Conservation (phyloP, 2,113 vertebrate species). For the Heterocephalus glaber region DNA sequence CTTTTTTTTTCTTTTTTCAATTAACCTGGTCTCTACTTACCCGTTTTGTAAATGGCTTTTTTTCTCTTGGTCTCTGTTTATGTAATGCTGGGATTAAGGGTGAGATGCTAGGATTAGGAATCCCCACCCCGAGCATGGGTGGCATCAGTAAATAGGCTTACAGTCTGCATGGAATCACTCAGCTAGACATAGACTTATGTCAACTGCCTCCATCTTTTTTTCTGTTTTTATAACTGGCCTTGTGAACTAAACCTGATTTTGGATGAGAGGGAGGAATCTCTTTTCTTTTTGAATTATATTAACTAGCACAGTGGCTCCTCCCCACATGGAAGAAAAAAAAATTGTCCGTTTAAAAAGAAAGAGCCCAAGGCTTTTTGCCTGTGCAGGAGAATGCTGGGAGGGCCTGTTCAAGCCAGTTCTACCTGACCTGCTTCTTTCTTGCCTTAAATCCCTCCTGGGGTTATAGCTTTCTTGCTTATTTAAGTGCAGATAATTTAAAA, state of each 20-base stretch:
- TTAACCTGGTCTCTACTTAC: not conserved
- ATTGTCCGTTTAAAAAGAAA: not conserved
- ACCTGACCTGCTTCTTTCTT: not conserved
- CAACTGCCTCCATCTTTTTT: not conserved
- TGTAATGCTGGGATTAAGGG: not conserved
- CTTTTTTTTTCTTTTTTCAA: not conserved
- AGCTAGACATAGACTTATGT: not conserved
- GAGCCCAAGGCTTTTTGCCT: no score
- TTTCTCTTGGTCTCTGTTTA: not conserved
- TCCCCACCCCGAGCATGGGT: not conserved
- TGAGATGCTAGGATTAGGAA: not conserved
- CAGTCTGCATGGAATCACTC: not conserved
- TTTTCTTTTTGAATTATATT: not conserved
- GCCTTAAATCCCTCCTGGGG: not conserved
- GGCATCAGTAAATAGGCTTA: not conserved
- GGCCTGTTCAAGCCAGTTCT: not conserved
- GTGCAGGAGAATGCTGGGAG: not conserved
- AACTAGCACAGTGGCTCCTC: not conserved
- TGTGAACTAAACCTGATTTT: not conserved
- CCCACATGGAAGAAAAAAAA: not conserved
- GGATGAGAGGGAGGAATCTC: not conserved
- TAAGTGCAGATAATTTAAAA: not conserved
- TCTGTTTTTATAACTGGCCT: not conserved
- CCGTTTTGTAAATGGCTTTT: not conserved
- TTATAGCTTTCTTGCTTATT: not conserved